These are phyloP conservation scores for Labroides dimidiatus DNA, from an alignment of 2,797 vertebrate genomes.

Conservation along the genomic window DNA sequence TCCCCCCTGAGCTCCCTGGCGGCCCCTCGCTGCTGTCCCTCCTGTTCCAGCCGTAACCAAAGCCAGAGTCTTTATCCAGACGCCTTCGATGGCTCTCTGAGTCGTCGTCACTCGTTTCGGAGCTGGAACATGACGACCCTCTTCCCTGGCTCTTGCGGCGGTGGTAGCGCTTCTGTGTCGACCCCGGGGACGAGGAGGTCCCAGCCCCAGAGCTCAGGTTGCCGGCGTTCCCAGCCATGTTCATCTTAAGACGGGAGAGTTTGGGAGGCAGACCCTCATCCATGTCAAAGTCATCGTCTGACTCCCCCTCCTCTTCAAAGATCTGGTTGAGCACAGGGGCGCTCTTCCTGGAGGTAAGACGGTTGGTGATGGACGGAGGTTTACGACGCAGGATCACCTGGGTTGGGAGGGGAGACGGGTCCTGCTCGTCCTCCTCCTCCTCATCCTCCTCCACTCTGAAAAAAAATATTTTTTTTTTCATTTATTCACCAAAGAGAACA, in stretches of 20 bases:
- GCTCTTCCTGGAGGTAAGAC: slow-evolving; percentile 96
- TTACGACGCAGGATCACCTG: slow-evolving; percentile 93
- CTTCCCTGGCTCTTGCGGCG: slow-evolving; percentile 95
- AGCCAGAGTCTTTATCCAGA: slow-evolving; percentile 92
- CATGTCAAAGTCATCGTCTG: slow-evolving; percentile 96
- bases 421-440: slow-evolving; percentile 96
- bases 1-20: slow-evolving; percentile 91
- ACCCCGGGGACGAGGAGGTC: slow-evolving; percentile 85
- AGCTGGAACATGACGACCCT: slow-evolving; percentile 97
- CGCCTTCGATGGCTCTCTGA: slow-evolving; percentile 93
- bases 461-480: too few relatives aligned
- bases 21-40: slow-evolving; percentile 96
- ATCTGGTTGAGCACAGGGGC: slow-evolving; percentile 98
- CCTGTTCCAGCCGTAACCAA: slow-evolving; percentile 92
- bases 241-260: slow-evolving; percentile 96
- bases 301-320: slow-evolving; percentile 98
- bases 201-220: slow-evolving; percentile 33
- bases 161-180: slow-evolving; percentile 93
- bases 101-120: slow-evolving; percentile 97
- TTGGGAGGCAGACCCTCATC: slow-evolving; percentile 96
- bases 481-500: background rate
- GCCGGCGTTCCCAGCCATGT: slow-evolving; percentile 78
- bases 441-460: slow-evolving; percentile 93
- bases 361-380: slow-evolving; percentile 94
- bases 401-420: slow-evolving; percentile 86